Percentiles rank a stretch among this genome's conserved stretches.
These are phyloP conservation scores for Drosophila elegans DNA, from an alignment of 1,140 invertebrate species.

Conservation along the genomic window DNA sequence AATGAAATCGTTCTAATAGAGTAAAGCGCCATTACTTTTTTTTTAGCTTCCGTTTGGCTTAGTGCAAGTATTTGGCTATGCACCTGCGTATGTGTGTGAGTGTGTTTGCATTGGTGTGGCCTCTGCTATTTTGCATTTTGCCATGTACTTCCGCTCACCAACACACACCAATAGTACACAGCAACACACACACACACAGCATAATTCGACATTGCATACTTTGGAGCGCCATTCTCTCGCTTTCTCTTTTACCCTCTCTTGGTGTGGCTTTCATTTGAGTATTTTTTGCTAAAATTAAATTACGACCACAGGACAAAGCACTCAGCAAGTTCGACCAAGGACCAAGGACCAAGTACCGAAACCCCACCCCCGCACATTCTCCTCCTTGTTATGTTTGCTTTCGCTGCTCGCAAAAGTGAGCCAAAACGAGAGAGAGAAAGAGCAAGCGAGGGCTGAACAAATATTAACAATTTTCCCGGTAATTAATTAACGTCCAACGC, in stretches of 20 bases:
- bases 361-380: neutral
- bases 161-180: too few species aligned
- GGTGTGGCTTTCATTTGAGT: slow-evolving; percentile 13
- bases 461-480: slow-evolving; percentile 74
- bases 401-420: slow-evolving; percentile 29
- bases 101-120: slow-evolving; percentile 17
- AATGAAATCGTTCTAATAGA: neutral
- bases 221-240: slow-evolving; percentile 40
- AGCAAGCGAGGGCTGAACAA: slow-evolving; percentile 48
- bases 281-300: slow-evolving; percentile 66
- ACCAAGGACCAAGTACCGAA: neutral
- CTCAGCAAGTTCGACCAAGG: slow-evolving; percentile 13
- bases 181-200: slow-evolving; percentile 41
- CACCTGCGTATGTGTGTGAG: slow-evolving; percentile 14
- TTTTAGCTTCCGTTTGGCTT: slow-evolving; percentile 18
- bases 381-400: slow-evolving; percentile 35
- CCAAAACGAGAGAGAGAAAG: neutral
- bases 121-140: slow-evolving; percentile 44
- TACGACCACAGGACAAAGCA: slow-evolving; percentile 59
- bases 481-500: slow-evolving; percentile 73
- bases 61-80: slow-evolving; percentile 32
- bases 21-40: neutral
- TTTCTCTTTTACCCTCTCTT: neutral
- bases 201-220: slow-evolving; percentile 78
- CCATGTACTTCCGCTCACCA: slow-evolving; percentile 28